phyloP scores from a whole-genome alignment of 2,113 vertebrate species.

The Zapus hudsonius region DNA sequence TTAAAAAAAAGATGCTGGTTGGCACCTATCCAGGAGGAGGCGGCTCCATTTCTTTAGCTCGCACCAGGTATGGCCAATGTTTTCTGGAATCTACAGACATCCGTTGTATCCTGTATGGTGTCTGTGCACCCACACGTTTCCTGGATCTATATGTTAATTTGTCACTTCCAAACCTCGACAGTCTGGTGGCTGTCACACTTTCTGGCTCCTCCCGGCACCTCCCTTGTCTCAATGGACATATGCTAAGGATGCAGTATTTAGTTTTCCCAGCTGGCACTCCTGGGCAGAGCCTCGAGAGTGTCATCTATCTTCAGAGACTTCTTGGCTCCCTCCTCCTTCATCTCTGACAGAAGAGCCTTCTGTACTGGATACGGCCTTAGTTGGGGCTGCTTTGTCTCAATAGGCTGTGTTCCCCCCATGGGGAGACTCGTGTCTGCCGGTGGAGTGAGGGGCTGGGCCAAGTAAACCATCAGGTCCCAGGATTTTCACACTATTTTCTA shows the following conservation, averaged over 20 bases:
- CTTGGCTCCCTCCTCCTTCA: not conserved
- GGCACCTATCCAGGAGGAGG: rapidly evolving
- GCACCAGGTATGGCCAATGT: rapidly evolving
- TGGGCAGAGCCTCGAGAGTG: not conserved
- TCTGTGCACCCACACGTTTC: not conserved
- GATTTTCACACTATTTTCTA: not conserved
- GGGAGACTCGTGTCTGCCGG: not conserved
- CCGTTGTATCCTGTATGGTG: rapidly evolving
- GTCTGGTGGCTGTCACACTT: not conserved
- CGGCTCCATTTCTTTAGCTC: rapidly evolving
- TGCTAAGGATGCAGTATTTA: not conserved
- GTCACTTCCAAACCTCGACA: not conserved
- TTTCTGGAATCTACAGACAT: not conserved
- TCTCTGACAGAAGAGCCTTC: not conserved
- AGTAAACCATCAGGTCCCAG: rapidly evolving
- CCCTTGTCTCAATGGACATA: not conserved
- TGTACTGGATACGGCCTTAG: not conserved
- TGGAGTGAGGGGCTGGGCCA: not conserved
- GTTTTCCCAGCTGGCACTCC: slow-evolving; percentile 39
- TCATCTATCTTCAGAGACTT: not conserved
- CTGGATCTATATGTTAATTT: not conserved
- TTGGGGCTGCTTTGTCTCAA: not conserved
- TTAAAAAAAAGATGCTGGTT: rapidly evolving
- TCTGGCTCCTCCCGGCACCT: not conserved
- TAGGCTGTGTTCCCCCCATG: rapidly evolving